These are phyloP conservation scores for Tachina fera DNA, from an alignment of 2,888 invertebrate species.

Conservation along the genomic window DNA sequence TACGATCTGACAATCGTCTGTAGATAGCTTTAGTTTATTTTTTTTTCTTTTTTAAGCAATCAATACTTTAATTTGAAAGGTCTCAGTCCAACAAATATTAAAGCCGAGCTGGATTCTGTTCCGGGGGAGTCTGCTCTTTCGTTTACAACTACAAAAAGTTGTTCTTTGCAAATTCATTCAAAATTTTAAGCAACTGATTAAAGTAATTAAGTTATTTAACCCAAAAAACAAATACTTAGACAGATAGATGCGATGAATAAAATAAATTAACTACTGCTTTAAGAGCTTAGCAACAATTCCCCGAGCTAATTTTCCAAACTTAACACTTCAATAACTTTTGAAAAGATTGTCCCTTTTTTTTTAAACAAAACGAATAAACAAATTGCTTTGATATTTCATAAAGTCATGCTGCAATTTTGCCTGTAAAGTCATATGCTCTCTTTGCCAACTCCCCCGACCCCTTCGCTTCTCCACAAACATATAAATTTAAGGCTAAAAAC, in stretches of 20 bases:
- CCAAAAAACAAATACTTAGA: background rate
- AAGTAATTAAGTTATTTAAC: background rate
- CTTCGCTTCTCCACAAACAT: background rate
- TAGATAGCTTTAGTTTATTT: too few relatives aligned
- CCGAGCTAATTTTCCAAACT: conserved; percentile 67
- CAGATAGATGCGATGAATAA: background rate
- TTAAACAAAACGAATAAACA: conserved; percentile 39
- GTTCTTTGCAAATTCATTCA: too few relatives aligned
- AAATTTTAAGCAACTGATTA: too few relatives aligned
- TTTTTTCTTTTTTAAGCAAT: too few relatives aligned
- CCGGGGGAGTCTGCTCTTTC: too few relatives aligned
- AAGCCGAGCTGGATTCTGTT: too few relatives aligned
- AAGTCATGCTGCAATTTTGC: background rate
- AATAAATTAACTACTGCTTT: conserved; percentile 21
- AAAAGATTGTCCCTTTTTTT: conserved; percentile 60
- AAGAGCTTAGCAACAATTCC: conserved; percentile 49
- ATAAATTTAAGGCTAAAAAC: conserved; percentile 31
- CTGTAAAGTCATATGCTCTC: background rate
- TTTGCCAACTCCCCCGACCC: background rate
- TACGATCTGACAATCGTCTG: too few relatives aligned
- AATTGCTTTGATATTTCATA: conserved; percentile 53
- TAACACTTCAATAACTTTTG: conserved; percentile 70
- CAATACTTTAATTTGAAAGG: too few relatives aligned
- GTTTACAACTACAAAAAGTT: too few relatives aligned
- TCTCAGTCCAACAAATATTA: too few relatives aligned